Evolutionary conservation across 1,140 invertebrate species (phyloP), one percentile per base, ranked within the genome.

Genomic region (Drosophila malerkotliana): DNA sequence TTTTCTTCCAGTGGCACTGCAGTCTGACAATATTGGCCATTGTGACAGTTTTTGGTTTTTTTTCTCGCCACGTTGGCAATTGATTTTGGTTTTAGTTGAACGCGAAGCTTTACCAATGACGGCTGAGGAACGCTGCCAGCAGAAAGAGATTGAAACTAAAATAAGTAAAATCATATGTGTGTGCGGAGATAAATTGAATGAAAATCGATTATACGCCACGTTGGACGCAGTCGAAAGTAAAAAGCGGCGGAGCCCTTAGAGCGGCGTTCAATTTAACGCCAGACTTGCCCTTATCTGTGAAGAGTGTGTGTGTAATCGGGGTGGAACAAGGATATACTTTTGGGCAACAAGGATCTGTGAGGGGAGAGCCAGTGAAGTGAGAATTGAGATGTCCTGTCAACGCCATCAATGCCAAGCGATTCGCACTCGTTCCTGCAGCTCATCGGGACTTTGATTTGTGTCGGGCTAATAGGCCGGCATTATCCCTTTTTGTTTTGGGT

Each of bases 171-270:
- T 15, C 32, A 24, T 49, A 49, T 41, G 34, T 26, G 28, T 24
- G 51, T 14, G 28, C 47, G 32, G 34, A 34, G 34, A 52, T 69
- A 69, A 76, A 59, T 53, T 44, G 57, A 72, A 72, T 72, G 52
- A 73, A 87, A 83, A 88, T 88, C 83, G 83, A 88, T 88, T 88
- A 88, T 88, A 79, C 83, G 83, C 83, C 83, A 88, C 79, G 83
- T 82, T 88, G 64, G 48, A 21, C 83, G 64, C 69, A 21, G 57
- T 67, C 39, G 63, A 80, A 81, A 48, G 60, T 69, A 15, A 48
- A 37, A 28, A 47, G 45, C 48, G 0, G n/a, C 4, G 15, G 55
- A 48, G 32, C 67, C 62, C 58, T 53, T 49, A 30, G 52, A 63
- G 26, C 26, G 45, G 49, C 54, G 72, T 87, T 83, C 83, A 88